Evolutionary conservation across 2,888 invertebrate genomes (phyloP).

Genomic region (Iphiclides podalirius): DNA sequence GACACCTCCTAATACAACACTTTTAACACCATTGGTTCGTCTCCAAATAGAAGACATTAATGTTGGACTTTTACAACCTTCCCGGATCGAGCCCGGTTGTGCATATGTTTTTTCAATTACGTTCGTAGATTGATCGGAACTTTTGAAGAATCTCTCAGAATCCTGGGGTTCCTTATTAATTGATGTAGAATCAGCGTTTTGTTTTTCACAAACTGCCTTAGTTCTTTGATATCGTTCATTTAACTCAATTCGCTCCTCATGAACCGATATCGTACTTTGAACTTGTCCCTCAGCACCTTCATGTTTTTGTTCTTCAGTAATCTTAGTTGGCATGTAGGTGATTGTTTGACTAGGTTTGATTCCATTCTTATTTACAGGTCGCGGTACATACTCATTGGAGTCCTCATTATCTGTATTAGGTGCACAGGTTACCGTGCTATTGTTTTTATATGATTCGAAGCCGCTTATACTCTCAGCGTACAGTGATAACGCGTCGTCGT

Average conservation of each 20-base stretch:
- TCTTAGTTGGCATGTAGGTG: conserved; percentile 45
- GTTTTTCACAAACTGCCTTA: conserved; percentile 45
- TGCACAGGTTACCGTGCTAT: conserved; percentile 25
- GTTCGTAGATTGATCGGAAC: not conserved
- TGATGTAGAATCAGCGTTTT: conserved; percentile 58
- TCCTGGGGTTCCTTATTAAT: conserved; percentile 36
- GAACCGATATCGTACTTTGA: too few relatives aligned
- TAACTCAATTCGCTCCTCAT: too few relatives aligned
- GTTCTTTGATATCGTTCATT: not conserved
- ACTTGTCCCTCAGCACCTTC: too few relatives aligned
- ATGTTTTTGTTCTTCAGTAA: conserved; percentile 20
- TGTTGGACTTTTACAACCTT: conserved; percentile 7
- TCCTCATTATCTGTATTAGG: conserved; percentile 5
- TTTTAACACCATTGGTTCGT: conserved; percentile 27
- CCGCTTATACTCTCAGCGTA: conserved; percentile 65
- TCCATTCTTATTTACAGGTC: conserved; percentile 29
- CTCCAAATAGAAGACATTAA: conserved; percentile 31
- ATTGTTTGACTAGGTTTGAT: conserved; percentile 27
- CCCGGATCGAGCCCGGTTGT: not conserved
- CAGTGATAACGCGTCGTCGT: conserved; percentile 61
- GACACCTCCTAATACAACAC: conserved; percentile 39
- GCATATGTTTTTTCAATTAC: not conserved
- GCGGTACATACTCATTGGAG: conserved; percentile 49
- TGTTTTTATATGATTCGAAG: conserved; percentile 45
- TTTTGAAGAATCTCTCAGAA: not conserved